phyloP scores from a whole-genome alignment of 2,113 vertebrate genomes.

The Circaetus cinerascens region DNA sequence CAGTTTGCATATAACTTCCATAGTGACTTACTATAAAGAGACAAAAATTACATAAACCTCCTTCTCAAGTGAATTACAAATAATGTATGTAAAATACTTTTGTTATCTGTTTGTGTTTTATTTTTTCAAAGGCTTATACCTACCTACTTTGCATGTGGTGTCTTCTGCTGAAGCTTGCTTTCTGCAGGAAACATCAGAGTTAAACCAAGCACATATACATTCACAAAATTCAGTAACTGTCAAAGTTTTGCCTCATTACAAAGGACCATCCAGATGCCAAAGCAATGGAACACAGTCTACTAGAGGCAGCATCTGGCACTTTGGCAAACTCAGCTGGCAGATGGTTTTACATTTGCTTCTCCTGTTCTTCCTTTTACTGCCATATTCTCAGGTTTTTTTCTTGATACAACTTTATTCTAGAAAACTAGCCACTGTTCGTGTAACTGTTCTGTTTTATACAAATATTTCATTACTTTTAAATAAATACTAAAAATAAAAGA shows the following conservation, averaged over 20 bases:
- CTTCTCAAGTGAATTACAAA: background rate
- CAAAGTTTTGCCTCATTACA: background rate
- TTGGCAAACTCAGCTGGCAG: background rate
- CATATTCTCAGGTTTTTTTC: background rate
- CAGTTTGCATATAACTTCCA: background rate
- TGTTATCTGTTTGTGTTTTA: background rate
- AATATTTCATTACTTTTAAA: background rate
- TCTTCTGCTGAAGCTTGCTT: background rate
- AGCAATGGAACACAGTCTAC: background rate
- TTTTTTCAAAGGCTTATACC: background rate
- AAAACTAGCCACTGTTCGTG: background rate
- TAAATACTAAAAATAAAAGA: background rate
- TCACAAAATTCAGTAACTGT: background rate
- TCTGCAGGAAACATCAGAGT: background rate
- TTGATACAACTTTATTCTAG: background rate
- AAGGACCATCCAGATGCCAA: background rate
- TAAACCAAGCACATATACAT: background rate
- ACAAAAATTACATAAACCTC: background rate
- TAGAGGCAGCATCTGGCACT: background rate
- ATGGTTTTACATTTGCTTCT: background rate
- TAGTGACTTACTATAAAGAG: background rate
- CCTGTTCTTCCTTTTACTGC: background rate
- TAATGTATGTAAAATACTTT: background rate
- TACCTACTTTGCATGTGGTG: background rate
- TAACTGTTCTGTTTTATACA: background rate